Evolutionary conservation across 2,797 vertebrate species (phyloP), one percentile per base, ranked within the genome.

Genomic region (Paedocypris micromegethes): DNA sequence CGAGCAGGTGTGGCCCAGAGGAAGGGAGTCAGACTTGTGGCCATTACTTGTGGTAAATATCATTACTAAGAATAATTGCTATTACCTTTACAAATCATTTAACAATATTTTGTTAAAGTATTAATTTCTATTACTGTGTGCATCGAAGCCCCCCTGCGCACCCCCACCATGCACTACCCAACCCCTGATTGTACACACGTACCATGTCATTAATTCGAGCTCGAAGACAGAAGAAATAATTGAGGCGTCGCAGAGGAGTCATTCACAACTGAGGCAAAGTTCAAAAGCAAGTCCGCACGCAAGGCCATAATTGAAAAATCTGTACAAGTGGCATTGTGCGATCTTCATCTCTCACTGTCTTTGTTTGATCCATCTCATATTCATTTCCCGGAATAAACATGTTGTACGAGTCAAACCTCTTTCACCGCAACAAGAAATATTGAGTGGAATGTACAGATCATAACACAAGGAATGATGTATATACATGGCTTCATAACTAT

Each of bases 221-320:
- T 72, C 42, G 58, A 67, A 64, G 70, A 75, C 47, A 74, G 65
- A 70, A 65, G 60, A 75, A 66, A 70, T 72, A 75, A 72, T 69
- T 67, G 73, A 70, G 50, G 50, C 54, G 58, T 59, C 63, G n/a
- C 62, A 56, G 50, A 70, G 62, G 48, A 70, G 66, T 75, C 66
- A 75, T 75, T 77, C 72, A 67, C 54, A 77, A 66, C 69, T 59
- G 54, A 75, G 42, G 66, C 46, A 70, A 72, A 64, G 66, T 77
- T 70, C 51, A 72, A 58, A 43, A 61, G 51, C 9, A 52, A 49
- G 51, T 64, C 45, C 60, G 66, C 50, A 66, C 64, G 51, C 66
- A 59, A 65, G 58, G 55, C 53, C 39, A 56, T 70, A 66, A 70
- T 74, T 64, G 54, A 75, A 70, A 70, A 61, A 4, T 48, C 58